Conservation (phyloP, 1,140 invertebrate species). For the Berghia stephanieae region DNA sequence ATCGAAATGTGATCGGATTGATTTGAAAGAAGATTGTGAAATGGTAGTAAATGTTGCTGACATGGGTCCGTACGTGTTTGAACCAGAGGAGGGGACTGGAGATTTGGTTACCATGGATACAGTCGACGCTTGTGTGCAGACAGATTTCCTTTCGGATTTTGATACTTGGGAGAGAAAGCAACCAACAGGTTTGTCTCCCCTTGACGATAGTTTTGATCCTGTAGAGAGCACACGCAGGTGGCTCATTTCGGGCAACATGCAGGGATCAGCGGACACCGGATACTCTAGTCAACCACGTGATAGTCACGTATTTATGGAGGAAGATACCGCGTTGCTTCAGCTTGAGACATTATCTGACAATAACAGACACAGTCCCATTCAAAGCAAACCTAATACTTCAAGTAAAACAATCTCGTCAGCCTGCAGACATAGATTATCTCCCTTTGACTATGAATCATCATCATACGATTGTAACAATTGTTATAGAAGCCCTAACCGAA, state of each 20-base stretch:
- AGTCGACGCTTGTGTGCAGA: constrained; percentile 21
- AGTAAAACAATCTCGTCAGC: not conserved
- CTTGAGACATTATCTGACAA: no score
- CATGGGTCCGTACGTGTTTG: not conserved
- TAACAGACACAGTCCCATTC: no score
- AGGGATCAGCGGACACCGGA: constrained; percentile 25
- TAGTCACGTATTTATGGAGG: constrained; percentile 14
- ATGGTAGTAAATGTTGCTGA: not conserved
- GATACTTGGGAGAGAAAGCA: constrained; percentile 9
- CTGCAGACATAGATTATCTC: not conserved
- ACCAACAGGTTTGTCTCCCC: not conserved
- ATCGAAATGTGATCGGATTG: not conserved
- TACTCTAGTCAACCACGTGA: constrained; percentile 24
- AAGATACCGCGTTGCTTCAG: not conserved
- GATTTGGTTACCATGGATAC: not conserved
- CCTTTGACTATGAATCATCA: not conserved
- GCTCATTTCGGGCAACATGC: constrained; percentile 31
- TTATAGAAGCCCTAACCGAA: not conserved
- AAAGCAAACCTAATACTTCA: not conserved
- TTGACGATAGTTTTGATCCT: constrained; percentile 21
- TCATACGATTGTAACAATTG: not conserved
- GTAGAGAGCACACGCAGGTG: constrained; percentile 22
- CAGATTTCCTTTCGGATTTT: constrained; percentile 26
- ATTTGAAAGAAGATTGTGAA: no score
- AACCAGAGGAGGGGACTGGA: not conserved